Percentiles rank a stretch among this genome's conserved stretches.
These are phyloP conservation scores for Perca flavescens DNA, from an alignment of 2,113 vertebrate genomes.

Conservation along the genomic window DNA sequence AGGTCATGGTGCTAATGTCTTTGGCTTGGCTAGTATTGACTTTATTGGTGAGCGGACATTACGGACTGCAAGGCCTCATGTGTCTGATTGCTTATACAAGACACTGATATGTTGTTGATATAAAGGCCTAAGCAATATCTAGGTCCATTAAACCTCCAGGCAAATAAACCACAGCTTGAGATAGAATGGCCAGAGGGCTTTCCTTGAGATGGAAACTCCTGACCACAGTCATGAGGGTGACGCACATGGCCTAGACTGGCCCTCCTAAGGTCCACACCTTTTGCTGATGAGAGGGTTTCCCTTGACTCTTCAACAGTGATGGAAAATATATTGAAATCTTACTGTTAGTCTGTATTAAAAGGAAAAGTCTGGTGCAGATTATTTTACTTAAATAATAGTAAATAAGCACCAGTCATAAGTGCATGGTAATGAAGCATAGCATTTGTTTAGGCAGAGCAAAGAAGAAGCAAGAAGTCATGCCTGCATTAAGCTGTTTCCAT, in stretches of 20 bases:
- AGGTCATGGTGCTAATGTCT: constrained; percentile 14
- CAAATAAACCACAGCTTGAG: constrained; percentile 60
- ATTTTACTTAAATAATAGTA: background rate
- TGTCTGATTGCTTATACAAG: constrained; percentile 28
- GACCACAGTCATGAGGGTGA: constrained; percentile 37
- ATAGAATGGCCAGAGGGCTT: constrained; percentile 36
- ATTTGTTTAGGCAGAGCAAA: background rate
- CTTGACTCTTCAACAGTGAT: background rate
- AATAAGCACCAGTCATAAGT: constrained; percentile 1
- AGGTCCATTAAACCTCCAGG: constrained; percentile 58
- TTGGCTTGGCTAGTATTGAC: constrained; percentile 38
- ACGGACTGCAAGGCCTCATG: constrained; percentile 30
- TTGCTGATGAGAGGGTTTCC: constrained; percentile 38
- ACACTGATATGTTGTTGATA: constrained; percentile 34
- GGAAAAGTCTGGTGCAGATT: background rate
- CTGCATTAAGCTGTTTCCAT: background rate
- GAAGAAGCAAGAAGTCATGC: too few species aligned
- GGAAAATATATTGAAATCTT: constrained; percentile 28
- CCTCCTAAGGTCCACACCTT: constrained; percentile 12
- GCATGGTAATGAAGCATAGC: background rate
- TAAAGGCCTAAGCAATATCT: constrained; percentile 6
- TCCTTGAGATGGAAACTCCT: constrained; percentile 74
- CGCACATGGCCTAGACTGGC: constrained; percentile 3
- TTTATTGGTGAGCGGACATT: constrained; percentile 45
- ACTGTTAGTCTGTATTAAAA: background rate